These are phyloP conservation scores for Anomalospiza imberbis DNA, from an alignment of 2,797 vertebrate species.

Conservation along the genomic window DNA sequence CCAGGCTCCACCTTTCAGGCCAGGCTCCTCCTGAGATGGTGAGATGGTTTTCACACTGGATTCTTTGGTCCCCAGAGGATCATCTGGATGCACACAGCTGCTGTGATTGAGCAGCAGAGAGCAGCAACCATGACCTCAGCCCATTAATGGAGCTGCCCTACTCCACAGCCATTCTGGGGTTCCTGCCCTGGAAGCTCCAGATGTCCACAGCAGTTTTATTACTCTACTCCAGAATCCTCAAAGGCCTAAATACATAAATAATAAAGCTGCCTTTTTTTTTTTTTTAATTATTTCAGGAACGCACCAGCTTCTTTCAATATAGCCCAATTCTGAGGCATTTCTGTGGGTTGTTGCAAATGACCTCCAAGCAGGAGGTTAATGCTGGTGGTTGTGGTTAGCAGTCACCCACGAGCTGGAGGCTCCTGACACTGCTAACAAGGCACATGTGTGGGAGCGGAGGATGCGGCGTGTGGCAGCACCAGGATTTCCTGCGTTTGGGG, in stretches of 20 bases:
- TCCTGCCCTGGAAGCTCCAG: conserved; percentile 31
- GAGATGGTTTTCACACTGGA: not conserved
- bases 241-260: not conserved
- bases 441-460: not conserved
- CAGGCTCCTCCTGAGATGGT: not conserved
- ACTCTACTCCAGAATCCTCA: not conserved
- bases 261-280: not conserved
- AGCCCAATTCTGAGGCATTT: not conserved
- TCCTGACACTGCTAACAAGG: conserved; percentile 51
- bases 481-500: not conserved
- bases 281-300: not conserved
- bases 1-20: not conserved
- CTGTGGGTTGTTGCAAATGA: conserved; percentile 26
- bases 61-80: not conserved
- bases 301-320: conserved; percentile 22
- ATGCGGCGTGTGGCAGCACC: conserved; percentile 41
- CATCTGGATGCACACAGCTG: not conserved
- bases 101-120: not conserved
- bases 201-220: conserved; percentile 24
- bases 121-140: not conserved
- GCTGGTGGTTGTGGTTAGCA: conserved; percentile 34
- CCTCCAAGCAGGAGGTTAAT: conserved; percentile 39
- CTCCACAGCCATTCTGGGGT: not conserved
- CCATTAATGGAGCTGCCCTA: not conserved
- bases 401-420: conserved; percentile 39